Evolutionary conservation across 2,888 invertebrate species (phyloP), one percentile per base, ranked within the genome.

Genomic region (Eupithecia subfuscata): DNA sequence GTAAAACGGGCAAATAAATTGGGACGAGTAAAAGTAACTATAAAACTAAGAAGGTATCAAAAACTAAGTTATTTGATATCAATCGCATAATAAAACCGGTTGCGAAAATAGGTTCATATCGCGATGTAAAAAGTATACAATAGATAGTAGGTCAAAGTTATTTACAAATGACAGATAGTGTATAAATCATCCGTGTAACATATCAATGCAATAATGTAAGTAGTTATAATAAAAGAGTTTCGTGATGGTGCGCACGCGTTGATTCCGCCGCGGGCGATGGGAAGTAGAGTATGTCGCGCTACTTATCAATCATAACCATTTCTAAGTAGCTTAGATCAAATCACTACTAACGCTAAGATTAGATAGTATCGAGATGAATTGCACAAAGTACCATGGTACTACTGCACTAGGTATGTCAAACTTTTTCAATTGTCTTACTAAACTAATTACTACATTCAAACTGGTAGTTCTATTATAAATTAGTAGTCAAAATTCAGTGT

Each of bases 211-310:
- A 85, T 87, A 88, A 87, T 89, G 87, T 86, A 87, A 88, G 85
- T 86, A 84, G 75, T 78, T 87, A 84, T 84, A 86, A 88, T 88
- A 87, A 88, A 86, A 89, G 85, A 88, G 85, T 85, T 87, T 91
- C 87, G 90, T 90, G 89, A 88, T 87, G 81, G 81, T 81, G 79
- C 80, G 81, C 85, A 82, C 82, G 69, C 73, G 72, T 67, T 52
- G 73, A 74, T 60, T 63, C 37, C 75, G 83, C 84, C 83, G 77
- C 85, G 67, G 68, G 86, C 86, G 70, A 77, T 82, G 79, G 71
- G 84, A 92, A 92, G 90, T 92, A 78, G 91, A 92, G 91, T 92
- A 88, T 92, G 93, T 88, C 93, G 92, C 85, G 86, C 85, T 83
- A 87, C 86, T 88, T 89, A 89, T 90, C 91, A 90, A 92, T 93